Percentiles rank a stretch among this genome's conserved stretches.
Evolutionary conservation across 2,888 invertebrate genomes (phyloP).

Genomic region (Helicoverpa assulta): DNA sequence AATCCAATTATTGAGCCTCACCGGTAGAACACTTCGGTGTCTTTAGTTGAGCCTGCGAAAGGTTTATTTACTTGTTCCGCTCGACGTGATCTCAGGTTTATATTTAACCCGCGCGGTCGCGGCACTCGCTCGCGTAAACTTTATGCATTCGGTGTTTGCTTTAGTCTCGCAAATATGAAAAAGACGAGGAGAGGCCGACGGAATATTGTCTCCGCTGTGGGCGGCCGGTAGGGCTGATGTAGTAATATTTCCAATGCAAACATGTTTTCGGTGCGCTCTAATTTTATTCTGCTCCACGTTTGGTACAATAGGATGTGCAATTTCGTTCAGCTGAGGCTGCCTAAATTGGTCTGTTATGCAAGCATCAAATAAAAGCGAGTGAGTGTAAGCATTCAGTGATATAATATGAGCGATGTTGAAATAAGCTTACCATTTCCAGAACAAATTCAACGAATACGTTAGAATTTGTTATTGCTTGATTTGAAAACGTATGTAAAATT

Average conservation of each 20-base stretch:
- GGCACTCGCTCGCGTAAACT: slow-evolving; percentile 64
- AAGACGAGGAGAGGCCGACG: slow-evolving; percentile 65
- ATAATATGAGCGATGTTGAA: slow-evolving; percentile 71
- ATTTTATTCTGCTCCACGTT: slow-evolving; percentile 80
- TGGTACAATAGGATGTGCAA: slow-evolving; percentile 79
- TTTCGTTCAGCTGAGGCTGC: slow-evolving; percentile 78
- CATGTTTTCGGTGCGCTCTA: slow-evolving; percentile 77
- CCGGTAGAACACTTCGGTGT: slow-evolving; percentile 74
- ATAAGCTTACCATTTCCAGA: slow-evolving; percentile 70
- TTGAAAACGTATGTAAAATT: slow-evolving; percentile 63
- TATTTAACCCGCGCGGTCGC: slow-evolving; percentile 63
- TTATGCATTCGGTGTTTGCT: slow-evolving; percentile 69
- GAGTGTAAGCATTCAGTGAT: slow-evolving; percentile 70
- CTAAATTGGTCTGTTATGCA: slow-evolving; percentile 79
- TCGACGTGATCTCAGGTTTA: slow-evolving; percentile 65
- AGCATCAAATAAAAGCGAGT: slow-evolving; percentile 78
- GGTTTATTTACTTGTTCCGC: slow-evolving; percentile 74
- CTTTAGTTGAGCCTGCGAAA: slow-evolving; percentile 67
- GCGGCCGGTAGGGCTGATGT: slow-evolving; percentile 67
- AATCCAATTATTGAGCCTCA: slow-evolving; percentile 84
- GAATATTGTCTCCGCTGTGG: slow-evolving; percentile 68
- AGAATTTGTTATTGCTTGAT: slow-evolving; percentile 69
- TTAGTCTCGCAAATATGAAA: slow-evolving; percentile 72
- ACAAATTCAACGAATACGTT: slow-evolving; percentile 61
- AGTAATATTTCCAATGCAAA: slow-evolving; percentile 78